Percentiles rank a stretch among this genome's conserved stretches.
Conservation (phyloP, 2,113 vertebrate genomes). For the Cettia cetti region DNA sequence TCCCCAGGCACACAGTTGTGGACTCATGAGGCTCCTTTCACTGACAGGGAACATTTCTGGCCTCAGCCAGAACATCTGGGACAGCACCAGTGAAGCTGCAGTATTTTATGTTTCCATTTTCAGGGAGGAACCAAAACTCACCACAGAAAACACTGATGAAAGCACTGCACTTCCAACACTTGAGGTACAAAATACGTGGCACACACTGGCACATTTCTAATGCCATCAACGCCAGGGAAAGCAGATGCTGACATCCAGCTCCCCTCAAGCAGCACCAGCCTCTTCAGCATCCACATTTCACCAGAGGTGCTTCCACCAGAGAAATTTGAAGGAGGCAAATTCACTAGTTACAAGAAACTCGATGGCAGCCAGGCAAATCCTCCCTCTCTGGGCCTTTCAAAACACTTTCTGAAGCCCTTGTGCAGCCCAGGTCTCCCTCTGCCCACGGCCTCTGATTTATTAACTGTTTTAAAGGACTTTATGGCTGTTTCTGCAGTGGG, state of each 20-base stretch:
- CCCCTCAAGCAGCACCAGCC: background rate
- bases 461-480: background rate
- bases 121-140: background rate
- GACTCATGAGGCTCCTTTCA: background rate
- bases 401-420: background rate
- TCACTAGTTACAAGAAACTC: background rate
- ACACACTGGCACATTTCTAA: background rate
- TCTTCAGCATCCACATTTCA: background rate
- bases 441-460: constrained; percentile 21
- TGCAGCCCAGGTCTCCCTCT: background rate
- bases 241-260: background rate
- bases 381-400: background rate
- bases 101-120: background rate
- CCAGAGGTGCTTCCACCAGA: background rate
- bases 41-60: background rate
- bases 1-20: no score
- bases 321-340: background rate
- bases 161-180: background rate
- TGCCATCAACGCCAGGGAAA: rapidly evolving
- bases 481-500: background rate
- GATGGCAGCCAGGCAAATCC: background rate
- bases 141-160: background rate
- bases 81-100: background rate
- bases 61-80: no score
- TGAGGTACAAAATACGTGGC: rapidly evolving